Evolutionary conservation across 2,797 vertebrate genomes (phyloP), one percentile per base, ranked within the genome.

Genomic region (Rhadinocentrus ornatus): DNA sequence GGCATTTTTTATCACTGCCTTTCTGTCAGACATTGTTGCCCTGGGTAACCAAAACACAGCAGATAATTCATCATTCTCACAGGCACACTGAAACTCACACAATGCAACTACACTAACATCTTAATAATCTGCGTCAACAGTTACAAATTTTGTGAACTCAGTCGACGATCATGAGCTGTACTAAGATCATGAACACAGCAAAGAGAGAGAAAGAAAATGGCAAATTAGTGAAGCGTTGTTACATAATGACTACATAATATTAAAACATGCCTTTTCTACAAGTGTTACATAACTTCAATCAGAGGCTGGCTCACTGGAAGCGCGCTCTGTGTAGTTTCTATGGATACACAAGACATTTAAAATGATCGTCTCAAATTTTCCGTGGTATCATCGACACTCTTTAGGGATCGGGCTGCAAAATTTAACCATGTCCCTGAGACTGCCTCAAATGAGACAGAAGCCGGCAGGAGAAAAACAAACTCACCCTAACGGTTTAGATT

Each of bases 1-100:
- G 37, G 98, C 98, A 81, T 99, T 99, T 93, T 99, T 99, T 94
- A 99, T 99, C 93, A 99, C 98, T 79, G 98, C 97, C 93, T 99
- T 99, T 89, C 97, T 97, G 96, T 99, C 98, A 92, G 98, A 98
- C 98, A 92, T 92, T 88, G 85, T 92, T 90, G 88, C 87, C 85
- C 90, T 94, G 87, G 62, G 86, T 88, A 77, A 89, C 72, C 77
- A 77, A 86, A 83, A 88, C 76, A 89, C 75, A 90, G 60, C 52
- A 12, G 77, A 72, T 37, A 50, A 82, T 83, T 86, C 48, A 86
- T 83, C 62, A 82, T 78, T 67, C 69, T 80, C 75, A 80, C 67
- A 55, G 26, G 69, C 61, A 62, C 67, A 70, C 48, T 77, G 68
- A 44, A 58, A 55, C 20, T 65, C 39, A 48, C 48, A 66, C 61